A percentile compares a stretch with the other conserved stretches of the same genome.
Evolutionary conservation across 2,888 invertebrate species (phyloP).

Genomic region (Nomada fabriciana): DNA sequence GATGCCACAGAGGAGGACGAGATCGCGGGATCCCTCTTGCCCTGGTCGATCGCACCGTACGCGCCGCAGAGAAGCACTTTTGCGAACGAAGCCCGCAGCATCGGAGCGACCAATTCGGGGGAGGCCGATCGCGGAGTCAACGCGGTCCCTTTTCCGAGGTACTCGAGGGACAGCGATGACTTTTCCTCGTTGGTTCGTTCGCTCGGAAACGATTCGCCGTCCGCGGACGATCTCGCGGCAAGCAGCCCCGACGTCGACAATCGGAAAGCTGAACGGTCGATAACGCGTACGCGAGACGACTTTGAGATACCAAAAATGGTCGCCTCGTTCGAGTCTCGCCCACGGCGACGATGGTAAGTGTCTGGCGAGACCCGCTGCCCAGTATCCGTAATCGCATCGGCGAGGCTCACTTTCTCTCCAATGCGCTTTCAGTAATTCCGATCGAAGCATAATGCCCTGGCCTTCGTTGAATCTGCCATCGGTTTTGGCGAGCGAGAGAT

Average conservation of each 20-base stretch:
- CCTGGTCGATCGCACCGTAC: no score
- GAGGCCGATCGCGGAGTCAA: no score
- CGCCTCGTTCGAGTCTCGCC: conserved; percentile 57
- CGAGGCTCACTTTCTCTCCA: neutral
- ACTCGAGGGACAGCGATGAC: no score
- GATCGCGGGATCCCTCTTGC: no score
- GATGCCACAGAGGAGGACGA: no score
- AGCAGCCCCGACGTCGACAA: neutral
- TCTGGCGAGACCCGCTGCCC: no score
- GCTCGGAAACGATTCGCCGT: neutral
- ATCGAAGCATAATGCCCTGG: conserved; percentile 70
- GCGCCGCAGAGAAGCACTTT: no score
- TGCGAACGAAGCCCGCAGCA: no score
- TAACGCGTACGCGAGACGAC: conserved; percentile 52
- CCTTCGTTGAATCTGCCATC: conserved; percentile 75
- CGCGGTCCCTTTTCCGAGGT: no score
- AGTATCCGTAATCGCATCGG: no score
- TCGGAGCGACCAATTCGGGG: no score
- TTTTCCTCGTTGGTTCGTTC: neutral
- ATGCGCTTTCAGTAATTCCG: conserved; percentile 23
- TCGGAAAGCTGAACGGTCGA: no score
- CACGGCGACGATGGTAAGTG: conserved; percentile 58
- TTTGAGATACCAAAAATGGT: conserved; percentile 73
- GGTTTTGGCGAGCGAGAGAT: conserved; percentile 69
- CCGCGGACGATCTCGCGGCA: accelerated